Base-by-base conservation (phyloP, 2,113 vertebrate genomes). In the Mormyrus iriodes region DNA sequence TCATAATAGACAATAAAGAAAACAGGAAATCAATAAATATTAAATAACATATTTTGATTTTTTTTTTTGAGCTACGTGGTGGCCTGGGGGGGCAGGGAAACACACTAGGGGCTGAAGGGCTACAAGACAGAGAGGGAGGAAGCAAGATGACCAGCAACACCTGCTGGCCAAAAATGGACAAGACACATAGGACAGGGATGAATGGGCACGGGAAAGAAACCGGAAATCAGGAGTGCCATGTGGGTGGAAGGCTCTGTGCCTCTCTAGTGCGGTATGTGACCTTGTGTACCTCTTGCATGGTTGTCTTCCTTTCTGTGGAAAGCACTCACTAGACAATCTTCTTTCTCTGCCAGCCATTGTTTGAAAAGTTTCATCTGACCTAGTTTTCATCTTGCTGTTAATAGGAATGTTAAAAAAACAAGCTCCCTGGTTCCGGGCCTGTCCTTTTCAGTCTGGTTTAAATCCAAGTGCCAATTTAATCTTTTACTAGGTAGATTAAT, bases 331-430 rank as follows among this genome's bases (percentile, higher is more conserved):
- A n/a, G 83, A 51, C 21, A 31, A 4, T 85, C 46, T 31, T 19
- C 51, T 86, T 3, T 53, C 85, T 27, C 27, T 52, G 51, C 85
- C 51, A 53, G 85, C 85, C 85, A 86, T 86, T 86, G 85, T 86
- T 53, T 53, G n/a, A 52, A 86, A 55, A 48, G n/a, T 86, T 52
- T n/a, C 31, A 53, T 39, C 51, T 86, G 49, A 51, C 51, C 27
- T n/a, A 51, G 10, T 86, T 53, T 27, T 31, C 27, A 35, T 39
- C 51, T 39, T 53, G n/a, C 24, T 53, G 9, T 53, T 35, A 86
- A 53, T 12, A 39, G n/a, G 85, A 86, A 86, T 52, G 49, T 19
- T n/a, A 53, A 42, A 53, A n/a, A 53, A 52, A 53, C n/a, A 86
- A 27, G 3, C 7, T 2, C 24, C 5, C 24, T 0, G 2, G 44